Evolutionary conservation across 1,140 invertebrate species (phyloP), one percentile per base, ranked within the genome.

Genomic region (Drosophila pseudoananassae): DNA sequence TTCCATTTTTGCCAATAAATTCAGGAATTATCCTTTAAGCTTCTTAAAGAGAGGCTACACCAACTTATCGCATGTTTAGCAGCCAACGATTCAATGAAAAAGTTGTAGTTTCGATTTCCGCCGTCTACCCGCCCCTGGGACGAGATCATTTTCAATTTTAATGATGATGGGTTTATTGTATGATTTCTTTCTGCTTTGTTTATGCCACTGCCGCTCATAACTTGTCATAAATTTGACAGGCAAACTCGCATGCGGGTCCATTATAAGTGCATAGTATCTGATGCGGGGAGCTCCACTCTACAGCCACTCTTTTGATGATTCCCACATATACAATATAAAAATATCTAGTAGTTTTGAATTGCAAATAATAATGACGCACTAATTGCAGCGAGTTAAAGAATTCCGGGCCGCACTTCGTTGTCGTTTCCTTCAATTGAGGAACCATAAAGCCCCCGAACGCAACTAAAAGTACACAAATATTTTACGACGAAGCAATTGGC

Each of bases 171-270:
- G 65, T 69, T 69, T 69, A 69, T 69, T 69, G 65, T 69, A 69
- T 56, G 65, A 69, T 69, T 69, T 69, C 51, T 55, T 66, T 56
- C 60, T 52, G 70, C 70, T 85, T 87, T 87, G 78, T 87, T 85
- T 87, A 75, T 81, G 81, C 74, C 51, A 73, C 82, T 81, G 78
- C 74, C 78, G 69, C 83, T 87, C 82, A 87, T 87, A 87, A 88
- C 82, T 87, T 88, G 82, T 87, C 82, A 87, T 87, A 87, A 87
- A 74, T 87, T 87, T 87, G 82, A 87, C 82, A 87, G 83, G 50
- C 57, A 4, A 69, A 50, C 52, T 59, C 40, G 64, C 51, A 85
- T 85, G 82, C 82, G 82, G 82, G 82, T 59, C 53, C 81, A 83
- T 83, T 83, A 63, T 76, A 55, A 36, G 10, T 15, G 40, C 38